A percentile compares a stretch with the other conserved stretches of the same genome.
Evolutionary conservation across 2,113 vertebrate genomes (phyloP).

Genomic region (Prietella phreatophila): DNA sequence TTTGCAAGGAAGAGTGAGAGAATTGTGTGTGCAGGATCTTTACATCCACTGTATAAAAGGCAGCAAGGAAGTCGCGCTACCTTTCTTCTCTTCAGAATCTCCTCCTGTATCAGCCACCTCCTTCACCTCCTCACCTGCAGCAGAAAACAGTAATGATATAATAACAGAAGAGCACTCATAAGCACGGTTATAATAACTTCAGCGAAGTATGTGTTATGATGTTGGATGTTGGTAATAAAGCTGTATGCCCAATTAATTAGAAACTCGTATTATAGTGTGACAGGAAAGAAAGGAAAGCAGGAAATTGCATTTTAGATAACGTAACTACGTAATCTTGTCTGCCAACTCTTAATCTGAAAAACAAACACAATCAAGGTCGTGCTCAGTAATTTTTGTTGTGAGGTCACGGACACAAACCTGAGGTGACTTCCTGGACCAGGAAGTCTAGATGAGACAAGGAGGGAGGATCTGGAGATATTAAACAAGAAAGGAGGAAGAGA

Average conservation of each 20-base stretch:
- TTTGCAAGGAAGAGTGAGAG: neutral
- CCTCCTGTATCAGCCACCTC: conserved; percentile 59
- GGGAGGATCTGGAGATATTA: conserved; percentile 79
- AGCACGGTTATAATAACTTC: neutral
- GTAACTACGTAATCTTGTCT: neutral
- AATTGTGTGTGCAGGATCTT: neutral
- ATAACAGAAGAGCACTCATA: neutral
- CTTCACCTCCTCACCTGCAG: conserved; percentile 70
- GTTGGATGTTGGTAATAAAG: neutral
- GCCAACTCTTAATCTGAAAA: neutral
- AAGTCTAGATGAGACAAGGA: conserved; percentile 87
- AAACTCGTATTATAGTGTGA: neutral
- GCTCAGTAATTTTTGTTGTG: neutral
- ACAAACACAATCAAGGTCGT: neutral
- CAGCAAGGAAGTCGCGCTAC: conserved; percentile 35
- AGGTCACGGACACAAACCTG: conserved; percentile 81
- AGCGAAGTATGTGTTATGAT: neutral
- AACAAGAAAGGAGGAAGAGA: conserved; percentile 56
- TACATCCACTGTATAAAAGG: neutral
- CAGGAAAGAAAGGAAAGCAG: neutral
- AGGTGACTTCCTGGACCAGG: conserved; percentile 83
- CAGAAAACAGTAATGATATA: neutral
- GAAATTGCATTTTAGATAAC: conserved; percentile 7
- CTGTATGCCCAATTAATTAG: neutral
- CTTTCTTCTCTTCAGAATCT: conserved; percentile 78